Evolutionary conservation across 2,888 invertebrate species (phyloP).

Genomic region (Leptogaster cylindrica): DNA sequence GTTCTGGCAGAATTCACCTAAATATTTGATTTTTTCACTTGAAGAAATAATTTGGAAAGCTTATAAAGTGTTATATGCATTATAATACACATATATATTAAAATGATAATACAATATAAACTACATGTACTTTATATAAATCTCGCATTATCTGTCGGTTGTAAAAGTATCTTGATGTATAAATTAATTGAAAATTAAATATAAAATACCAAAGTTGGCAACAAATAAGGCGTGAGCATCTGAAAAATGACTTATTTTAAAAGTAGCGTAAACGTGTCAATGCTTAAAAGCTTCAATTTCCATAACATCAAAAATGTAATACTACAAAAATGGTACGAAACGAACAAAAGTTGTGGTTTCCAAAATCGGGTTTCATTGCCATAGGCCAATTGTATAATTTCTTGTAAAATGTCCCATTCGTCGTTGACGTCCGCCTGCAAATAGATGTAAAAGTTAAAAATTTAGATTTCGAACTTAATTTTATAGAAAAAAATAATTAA

Average conservation of each 20-base stretch:
- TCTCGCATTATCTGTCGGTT: too few relatives aligned
- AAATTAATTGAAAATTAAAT: not conserved
- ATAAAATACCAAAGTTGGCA: not conserved
- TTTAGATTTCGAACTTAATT: not conserved
- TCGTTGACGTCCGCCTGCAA: constrained; percentile 68
- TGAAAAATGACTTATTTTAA: not conserved
- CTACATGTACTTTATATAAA: too few relatives aligned
- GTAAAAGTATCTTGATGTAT: too few relatives aligned
- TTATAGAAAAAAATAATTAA: constrained; percentile 2
- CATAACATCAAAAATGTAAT: not conserved
- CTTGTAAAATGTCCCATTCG: constrained; percentile 81
- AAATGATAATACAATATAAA: too few relatives aligned
- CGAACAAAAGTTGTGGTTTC: constrained; percentile 14
- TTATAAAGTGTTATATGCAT: too few relatives aligned
- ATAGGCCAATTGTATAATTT: constrained; percentile 77
- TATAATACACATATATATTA: too few relatives aligned
- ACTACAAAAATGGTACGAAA: too few relatives aligned
- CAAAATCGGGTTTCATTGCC: constrained; percentile 52
- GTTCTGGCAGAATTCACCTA: too few relatives aligned
- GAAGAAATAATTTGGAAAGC: too few relatives aligned
- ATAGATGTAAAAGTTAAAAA: not conserved
- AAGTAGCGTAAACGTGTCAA: not conserved
- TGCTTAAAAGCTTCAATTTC: not conserved
- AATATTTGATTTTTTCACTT: too few relatives aligned
- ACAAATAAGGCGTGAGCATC: not conserved